Evolutionary conservation across 2,797 vertebrate genomes (phyloP), one percentile per base, ranked within the genome.

Genomic region (Falco berigora): DNA sequence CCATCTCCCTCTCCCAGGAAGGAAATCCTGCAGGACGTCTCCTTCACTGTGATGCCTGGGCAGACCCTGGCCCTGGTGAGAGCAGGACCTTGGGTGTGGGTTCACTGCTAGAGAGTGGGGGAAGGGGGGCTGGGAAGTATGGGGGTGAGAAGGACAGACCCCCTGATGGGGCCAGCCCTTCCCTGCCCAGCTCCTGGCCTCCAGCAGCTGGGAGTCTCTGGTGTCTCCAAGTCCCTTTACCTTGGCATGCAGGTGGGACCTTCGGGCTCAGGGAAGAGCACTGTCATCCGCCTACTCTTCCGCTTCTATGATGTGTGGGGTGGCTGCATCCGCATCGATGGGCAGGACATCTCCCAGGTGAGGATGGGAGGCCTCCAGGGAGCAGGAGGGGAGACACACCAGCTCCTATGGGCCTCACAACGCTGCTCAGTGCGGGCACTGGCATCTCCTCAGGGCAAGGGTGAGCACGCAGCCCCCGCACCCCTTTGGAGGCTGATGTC

Each of bases 241-340:
- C 49, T 36, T 61, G 1, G 0, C 3, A 0, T 49, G 17, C 86
- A 99, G 99, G 99, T 99, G 40, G 99, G 99, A 53, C 98, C 98
- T 5, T 99, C 99, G 0, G 99, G 99, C 17, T 98, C 99, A 0
- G 99, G 99, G 24, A 99, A 99, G 96, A 99, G 99, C 98, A 99
- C 99, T 73, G 96, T 99, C 85, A 97, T 99, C 42, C 98, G 99
- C 56, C 98, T 99, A 81, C 98, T 99, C 6, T 99, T 99, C 97
- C 99, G 99, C 27, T 99, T 99, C 97, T 99, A 99, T 1, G 97
- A 99, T 1, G 96, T 99, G 84, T 98, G 94, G 50, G 98, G 99
- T 9, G 99, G 99, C 88, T 98, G 98, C 95, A 98, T 99, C 93
- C 98, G 98, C 86, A 98, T 99, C 8, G 99, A 99, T 0, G 98